phyloP scores from a whole-genome alignment of 2,888 invertebrate species.

The Harpagoxenus sublaevis region DNA sequence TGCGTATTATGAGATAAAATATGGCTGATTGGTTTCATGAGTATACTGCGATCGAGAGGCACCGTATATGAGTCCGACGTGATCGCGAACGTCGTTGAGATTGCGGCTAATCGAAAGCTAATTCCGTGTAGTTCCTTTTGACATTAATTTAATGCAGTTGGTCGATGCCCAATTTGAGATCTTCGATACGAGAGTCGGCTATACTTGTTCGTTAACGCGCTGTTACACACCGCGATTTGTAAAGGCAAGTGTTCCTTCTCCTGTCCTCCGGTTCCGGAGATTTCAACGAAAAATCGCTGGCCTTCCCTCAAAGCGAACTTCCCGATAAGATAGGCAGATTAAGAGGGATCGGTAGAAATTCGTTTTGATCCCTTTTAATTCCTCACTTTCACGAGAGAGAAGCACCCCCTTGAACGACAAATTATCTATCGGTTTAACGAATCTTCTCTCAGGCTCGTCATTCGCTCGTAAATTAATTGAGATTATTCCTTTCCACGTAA shows the following conservation, averaged over 20 bases:
- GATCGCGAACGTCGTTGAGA: conserved; percentile 52
- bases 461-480: conserved; percentile 26
- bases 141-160: conserved; percentile 54
- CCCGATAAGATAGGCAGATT: not conserved
- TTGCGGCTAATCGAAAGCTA: conserved; percentile 51
- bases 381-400: not conserved
- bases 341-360: conserved; percentile 7
- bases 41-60: conserved; percentile 65
- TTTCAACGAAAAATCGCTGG: conserved; percentile 32
- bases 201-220: conserved; percentile 43
- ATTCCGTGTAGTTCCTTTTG: conserved; percentile 5
- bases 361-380: conserved; percentile 20
- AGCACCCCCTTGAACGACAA: not conserved
- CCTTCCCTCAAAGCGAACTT: conserved; percentile 16
- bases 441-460: not conserved
- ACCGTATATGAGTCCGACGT: conserved; percentile 64
- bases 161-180: conserved; percentile 59
- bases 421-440: not conserved
- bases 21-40: conserved; percentile 57
- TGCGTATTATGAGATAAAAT: conserved; percentile 62
- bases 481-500: conserved; percentile 3
- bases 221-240: conserved; percentile 47
- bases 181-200: conserved; percentile 20
- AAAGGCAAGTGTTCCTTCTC: conserved; percentile 33
- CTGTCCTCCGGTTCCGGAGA: conserved; percentile 7